phyloP scores from a whole-genome alignment of 2,113 vertebrate genomes.

The Atlantisia rogersi region DNA sequence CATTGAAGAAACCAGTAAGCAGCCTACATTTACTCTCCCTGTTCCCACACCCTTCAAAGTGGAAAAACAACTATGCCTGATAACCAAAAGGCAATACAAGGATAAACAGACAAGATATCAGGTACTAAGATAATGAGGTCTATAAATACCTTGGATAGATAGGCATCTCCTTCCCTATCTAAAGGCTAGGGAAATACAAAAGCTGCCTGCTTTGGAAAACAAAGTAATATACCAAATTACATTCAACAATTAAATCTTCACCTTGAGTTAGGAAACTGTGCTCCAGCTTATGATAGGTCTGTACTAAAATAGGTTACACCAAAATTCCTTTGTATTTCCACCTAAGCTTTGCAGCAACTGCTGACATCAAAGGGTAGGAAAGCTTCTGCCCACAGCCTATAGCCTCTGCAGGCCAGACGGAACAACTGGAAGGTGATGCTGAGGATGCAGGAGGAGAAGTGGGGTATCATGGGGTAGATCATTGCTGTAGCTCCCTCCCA shows the following conservation, averaged over 20 bases:
- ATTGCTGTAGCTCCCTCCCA: fast-evolving
- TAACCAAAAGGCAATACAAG: background rate
- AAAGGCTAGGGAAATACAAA: background rate
- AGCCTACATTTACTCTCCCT: background rate
- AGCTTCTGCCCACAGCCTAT: fast-evolving
- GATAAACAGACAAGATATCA: background rate
- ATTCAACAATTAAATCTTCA: background rate
- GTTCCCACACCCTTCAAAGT: background rate
- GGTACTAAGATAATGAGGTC: background rate
- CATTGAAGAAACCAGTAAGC: background rate
- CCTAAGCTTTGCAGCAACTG: background rate
- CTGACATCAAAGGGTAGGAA: background rate
- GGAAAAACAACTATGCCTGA: background rate
- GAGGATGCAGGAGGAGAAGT: fast-evolving
- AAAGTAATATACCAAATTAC: background rate
- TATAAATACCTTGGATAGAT: background rate
- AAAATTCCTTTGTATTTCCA: background rate
- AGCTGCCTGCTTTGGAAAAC: background rate
- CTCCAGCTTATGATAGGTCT: background rate
- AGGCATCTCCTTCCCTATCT: background rate
- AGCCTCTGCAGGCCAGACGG: background rate
- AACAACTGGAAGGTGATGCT: fast-evolving
- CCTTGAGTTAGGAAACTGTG: background rate
- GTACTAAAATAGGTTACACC: background rate
- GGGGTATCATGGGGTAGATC: fast-evolving